phyloP scores from a whole-genome alignment of 2,888 invertebrate species.

The Agrochola macilenta region DNA sequence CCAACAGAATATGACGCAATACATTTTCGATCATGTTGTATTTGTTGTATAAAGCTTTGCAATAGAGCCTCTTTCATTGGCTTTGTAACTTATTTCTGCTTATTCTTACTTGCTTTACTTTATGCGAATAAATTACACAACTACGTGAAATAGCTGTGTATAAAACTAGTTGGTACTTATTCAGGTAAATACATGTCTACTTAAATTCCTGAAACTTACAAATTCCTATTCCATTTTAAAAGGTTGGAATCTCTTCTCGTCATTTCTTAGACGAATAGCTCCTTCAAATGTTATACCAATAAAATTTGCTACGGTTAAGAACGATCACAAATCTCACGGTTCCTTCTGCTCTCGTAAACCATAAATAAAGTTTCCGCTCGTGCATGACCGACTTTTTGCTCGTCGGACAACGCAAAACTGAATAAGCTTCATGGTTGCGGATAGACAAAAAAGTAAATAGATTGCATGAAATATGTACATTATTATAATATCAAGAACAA shows the following conservation, averaged over 20 bases:
- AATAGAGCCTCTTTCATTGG: not conserved
- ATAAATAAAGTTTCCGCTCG: conserved; percentile 71
- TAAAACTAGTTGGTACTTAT: not conserved
- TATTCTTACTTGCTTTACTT: not conserved
- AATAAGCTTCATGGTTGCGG: conserved; percentile 67
- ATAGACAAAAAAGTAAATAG: conserved; percentile 76
- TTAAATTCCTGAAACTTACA: not conserved
- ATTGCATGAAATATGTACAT: conserved; percentile 72
- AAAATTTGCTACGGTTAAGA: conserved; percentile 60
- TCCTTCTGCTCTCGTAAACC: conserved; percentile 61
- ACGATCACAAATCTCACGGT: conserved; percentile 66
- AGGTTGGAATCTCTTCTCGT: not conserved
- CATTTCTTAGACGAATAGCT: not conserved
- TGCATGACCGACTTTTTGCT: conserved; percentile 77
- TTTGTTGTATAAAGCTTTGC: not conserved
- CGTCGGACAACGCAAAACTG: conserved; percentile 71
- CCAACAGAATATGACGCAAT: not conserved
- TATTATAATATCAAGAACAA: conserved; percentile 74
- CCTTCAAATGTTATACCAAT: conserved; percentile 57
- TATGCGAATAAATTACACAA: not conserved
- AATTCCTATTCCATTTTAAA: not conserved
- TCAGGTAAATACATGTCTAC: not conserved
- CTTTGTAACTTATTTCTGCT: no score
- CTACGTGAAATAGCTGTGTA: no score
- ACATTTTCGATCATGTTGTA: no score